A percentile compares a stretch with the other conserved stretches of the same genome.
Conservation (phyloP, 2,113 vertebrate species). For the Empidonax alnorum region DNA sequence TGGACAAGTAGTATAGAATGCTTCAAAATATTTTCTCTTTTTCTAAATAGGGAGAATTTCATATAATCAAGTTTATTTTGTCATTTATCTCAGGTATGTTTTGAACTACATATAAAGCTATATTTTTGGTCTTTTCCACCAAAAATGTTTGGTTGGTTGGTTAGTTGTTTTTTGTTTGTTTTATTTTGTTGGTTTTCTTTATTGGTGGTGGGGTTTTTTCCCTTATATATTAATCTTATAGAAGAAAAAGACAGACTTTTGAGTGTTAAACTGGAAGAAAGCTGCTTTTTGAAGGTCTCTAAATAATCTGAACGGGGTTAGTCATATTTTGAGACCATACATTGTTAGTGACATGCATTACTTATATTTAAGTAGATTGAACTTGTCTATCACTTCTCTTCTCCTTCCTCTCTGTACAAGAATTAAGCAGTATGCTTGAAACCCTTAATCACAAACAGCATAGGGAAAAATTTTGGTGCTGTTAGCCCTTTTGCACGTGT, state of each 20-base stretch:
- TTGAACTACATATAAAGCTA: neutral
- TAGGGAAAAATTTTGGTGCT: neutral
- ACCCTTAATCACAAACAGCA: neutral
- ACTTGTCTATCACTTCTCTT: neutral
- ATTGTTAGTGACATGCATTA: neutral
- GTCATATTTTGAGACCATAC: neutral
- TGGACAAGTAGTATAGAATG: neutral
- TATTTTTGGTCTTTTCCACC: neutral
- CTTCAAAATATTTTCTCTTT: neutral
- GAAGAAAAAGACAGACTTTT: neutral
- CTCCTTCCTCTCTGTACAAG: neutral
- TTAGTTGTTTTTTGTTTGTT: neutral
- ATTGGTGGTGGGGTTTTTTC: neutral
- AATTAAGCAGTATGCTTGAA: neutral
- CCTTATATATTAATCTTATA: neutral
- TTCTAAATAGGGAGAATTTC: neutral
- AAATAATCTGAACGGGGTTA: neutral
- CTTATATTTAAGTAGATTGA: neutral
- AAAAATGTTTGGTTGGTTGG: rapidly evolving
- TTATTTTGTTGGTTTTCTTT: neutral
- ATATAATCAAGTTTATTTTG: neutral
- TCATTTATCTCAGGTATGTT: neutral
- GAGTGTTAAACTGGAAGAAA: neutral
- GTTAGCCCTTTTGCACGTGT: rapidly evolving
- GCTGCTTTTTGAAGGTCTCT: neutral